Evolutionary conservation across 1,140 invertebrate genomes (phyloP).

Genomic region (Lethocerus indicus): DNA sequence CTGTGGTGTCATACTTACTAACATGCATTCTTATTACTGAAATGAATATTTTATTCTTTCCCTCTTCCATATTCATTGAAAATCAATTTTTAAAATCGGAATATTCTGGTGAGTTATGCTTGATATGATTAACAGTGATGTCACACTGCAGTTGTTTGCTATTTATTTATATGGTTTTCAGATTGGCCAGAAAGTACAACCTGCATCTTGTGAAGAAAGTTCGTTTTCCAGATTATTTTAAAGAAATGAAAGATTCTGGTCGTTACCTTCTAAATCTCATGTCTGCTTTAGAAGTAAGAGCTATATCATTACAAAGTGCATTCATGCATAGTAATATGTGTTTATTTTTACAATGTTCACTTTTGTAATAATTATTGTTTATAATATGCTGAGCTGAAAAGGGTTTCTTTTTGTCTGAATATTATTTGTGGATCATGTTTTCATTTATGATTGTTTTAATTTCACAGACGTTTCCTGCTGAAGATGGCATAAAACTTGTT

Average conservation of each 20-base stretch:
- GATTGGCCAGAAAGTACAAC: slow-evolving; percentile 37
- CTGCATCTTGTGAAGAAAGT: slow-evolving; percentile 35
- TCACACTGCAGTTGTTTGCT: background rate
- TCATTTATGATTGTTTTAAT: background rate
- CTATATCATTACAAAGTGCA: too few species aligned
- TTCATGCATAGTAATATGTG: background rate
- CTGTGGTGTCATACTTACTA: background rate
- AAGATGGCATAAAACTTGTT: slow-evolving; percentile 32
- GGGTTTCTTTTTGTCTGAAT: background rate
- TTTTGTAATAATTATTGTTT: background rate
- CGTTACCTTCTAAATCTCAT: slow-evolving; percentile 39
- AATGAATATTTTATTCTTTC: background rate
- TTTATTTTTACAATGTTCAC: background rate
- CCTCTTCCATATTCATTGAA: background rate
- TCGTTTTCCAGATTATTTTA: slow-evolving; percentile 37
- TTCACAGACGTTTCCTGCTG: slow-evolving; percentile 46
- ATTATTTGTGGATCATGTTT: slow-evolving; percentile 7
- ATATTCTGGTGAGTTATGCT: background rate
- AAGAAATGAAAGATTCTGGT: slow-evolving; percentile 29
- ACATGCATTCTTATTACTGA: background rate
- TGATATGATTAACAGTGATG: background rate
- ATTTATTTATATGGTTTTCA: slow-evolving; percentile 19
- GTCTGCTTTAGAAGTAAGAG: slow-evolving; percentile 44
- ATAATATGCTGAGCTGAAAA: background rate
- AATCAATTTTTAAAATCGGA: background rate